phyloP scores from a whole-genome alignment of 2,113 vertebrate species.

The Psephotus haematonotus region DNA sequence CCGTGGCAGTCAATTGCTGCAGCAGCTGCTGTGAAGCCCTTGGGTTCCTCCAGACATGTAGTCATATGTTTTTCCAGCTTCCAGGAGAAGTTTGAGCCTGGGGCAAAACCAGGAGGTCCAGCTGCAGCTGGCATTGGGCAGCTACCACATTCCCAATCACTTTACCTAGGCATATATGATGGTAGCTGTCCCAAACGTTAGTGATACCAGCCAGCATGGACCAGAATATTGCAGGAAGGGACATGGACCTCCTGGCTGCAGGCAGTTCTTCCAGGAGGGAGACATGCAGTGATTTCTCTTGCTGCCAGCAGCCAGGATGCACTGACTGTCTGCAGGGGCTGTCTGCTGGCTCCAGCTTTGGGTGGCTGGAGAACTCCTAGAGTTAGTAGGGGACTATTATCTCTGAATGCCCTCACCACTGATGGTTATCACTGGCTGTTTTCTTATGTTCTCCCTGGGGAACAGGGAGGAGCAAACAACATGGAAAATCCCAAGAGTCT shows the following conservation, averaged over 20 bases:
- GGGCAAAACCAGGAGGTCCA: background rate
- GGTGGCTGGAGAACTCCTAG: background rate
- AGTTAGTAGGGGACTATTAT: background rate
- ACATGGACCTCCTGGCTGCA: background rate
- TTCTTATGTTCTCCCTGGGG: background rate
- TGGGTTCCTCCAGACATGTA: background rate
- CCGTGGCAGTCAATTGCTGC: background rate
- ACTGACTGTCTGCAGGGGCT: background rate
- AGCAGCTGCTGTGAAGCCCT: background rate
- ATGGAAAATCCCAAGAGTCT: background rate
- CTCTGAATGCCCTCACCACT: background rate
- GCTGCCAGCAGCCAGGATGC: background rate
- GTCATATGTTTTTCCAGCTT: background rate
- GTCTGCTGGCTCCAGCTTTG: background rate
- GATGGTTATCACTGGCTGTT: background rate
- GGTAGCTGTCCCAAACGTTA: background rate
- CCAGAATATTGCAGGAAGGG: background rate
- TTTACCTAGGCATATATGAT: background rate
- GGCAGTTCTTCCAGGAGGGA: background rate
- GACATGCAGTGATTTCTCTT: background rate
- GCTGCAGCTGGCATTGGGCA: background rate
- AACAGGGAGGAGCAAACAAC: background rate
- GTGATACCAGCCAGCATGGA: background rate
- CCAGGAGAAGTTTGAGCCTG: background rate
- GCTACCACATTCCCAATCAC: background rate